A percentile compares a stretch with the other conserved stretches of the same genome.
Conservation (phyloP, 2,113 vertebrate genomes). For the Pavo muticus region DNA sequence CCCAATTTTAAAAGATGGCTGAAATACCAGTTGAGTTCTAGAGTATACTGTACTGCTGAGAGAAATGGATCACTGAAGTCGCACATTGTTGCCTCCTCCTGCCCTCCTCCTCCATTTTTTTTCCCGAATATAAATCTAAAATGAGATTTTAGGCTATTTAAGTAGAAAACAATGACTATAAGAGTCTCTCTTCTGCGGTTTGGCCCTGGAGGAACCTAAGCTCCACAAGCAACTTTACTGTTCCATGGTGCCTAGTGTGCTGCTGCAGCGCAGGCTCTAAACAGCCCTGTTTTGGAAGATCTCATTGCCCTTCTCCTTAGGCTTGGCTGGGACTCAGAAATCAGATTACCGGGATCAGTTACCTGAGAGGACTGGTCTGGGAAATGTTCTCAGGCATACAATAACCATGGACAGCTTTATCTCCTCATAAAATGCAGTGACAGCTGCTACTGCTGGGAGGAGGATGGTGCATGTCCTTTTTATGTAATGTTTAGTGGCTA, state of each 20-base stretch:
- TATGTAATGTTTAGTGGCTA: neutral
- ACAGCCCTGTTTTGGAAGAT: neutral
- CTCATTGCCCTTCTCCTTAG: neutral
- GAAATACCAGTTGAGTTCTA: neutral
- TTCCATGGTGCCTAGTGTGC: neutral
- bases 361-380: neutral
- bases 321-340: neutral
- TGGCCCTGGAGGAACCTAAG: neutral
- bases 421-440: neutral
- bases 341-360: neutral
- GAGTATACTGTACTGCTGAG: neutral
- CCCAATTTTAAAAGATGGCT: neutral
- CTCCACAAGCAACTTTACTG: neutral
- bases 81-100: too few relatives aligned
- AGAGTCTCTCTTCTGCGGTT: neutral
- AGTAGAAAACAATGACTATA: neutral
- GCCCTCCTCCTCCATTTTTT: neutral
- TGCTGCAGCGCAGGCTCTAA: neutral
- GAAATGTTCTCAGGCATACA: neutral
- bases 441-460: neutral
- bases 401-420: neutral
- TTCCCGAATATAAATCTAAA: neutral
- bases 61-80: neutral
- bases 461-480: neutral
- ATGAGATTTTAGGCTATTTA: neutral